phyloP scores from a whole-genome alignment of 2,888 invertebrate species.

The Caenorhabditis virilis region DNA sequence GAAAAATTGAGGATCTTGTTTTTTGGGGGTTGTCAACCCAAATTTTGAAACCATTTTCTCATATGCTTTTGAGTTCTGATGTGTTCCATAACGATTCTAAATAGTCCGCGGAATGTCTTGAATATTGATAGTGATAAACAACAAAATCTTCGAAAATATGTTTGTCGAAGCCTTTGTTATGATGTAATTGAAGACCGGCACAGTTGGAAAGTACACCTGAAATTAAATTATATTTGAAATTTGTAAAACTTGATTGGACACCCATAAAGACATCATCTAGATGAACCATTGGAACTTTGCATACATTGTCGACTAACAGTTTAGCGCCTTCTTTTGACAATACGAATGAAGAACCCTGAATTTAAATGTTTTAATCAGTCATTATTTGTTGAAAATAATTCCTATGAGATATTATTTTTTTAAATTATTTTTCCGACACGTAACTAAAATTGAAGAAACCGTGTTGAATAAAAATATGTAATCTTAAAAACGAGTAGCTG shows the following conservation, averaged over 20 bases:
- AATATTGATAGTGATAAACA: conserved; percentile 67
- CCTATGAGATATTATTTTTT: too few species aligned
- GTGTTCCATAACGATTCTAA: conserved; percentile 51
- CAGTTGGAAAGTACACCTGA: conserved; percentile 58
- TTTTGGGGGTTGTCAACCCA: too few species aligned
- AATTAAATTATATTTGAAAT: conserved; percentile 1
- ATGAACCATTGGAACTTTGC: conserved; percentile 64
- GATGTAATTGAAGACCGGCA: conserved; percentile 44
- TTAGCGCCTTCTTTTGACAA: conserved; percentile 58
- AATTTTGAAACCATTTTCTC: background rate
- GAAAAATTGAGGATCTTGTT: too few species aligned
- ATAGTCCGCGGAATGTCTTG: conserved; percentile 56
- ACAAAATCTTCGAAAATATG: conserved; percentile 59
- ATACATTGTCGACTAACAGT: conserved; percentile 50
- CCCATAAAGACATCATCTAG: conserved; percentile 67
- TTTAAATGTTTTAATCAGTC: too few species aligned
- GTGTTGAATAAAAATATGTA: too few species aligned
- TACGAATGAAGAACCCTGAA: conserved; percentile 67
- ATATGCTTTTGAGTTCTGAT: conserved; percentile 7
- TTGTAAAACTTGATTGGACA: conserved; percentile 3
- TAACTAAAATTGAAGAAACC: too few species aligned
- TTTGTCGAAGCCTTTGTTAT: conserved; percentile 63
- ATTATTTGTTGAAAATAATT: too few species aligned
- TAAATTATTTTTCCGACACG: too few species aligned
- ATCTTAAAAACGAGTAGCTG: too few species aligned